Base-by-base conservation (phyloP, 2,888 invertebrate species). In the Rhamnusium bicolor region DNA sequence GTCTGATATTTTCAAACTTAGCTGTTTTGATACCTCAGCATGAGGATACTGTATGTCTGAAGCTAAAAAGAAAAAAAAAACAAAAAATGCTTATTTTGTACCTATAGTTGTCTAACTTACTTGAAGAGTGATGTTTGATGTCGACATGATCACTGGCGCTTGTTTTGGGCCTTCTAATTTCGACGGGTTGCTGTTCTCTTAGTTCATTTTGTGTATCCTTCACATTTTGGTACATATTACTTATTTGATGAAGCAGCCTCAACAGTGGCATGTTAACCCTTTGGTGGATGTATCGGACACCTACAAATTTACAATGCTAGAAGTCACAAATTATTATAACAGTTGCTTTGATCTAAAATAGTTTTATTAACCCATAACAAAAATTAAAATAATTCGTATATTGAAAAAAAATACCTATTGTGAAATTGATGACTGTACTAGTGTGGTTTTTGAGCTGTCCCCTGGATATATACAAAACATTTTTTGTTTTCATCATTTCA, bases 141-240 rank as follows among this genome's bases (percentile, higher is more conserved):
- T 89, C 89, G 0, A 87, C 84, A 19, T 89, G 88, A 77, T 87
- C 87, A 72, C 87, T 87, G 1, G 84, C 83, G 62, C 88, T 87
- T 0, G 87, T 87, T 80, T 88, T 88, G 1, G 87, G 83, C 82
- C 83, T 85, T 74, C 85, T 86, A 78, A 86, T 87, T 83, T 88
- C 88, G 1, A 85, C 85, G 0, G 90, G 82, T 63, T 90, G 92
- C 79, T 95, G 94, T 80, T 94, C 94, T 79, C 95, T 93, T 72
- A 98, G 90, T 84, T 98, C 98, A 81, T 94, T 93, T 85, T 97
- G 96, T 0, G 98, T 98, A 85, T 98, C 97, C 85, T 97, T 96
- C 1, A 98, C 97, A 87, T 98, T 98, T 88, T 97, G 97, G 88
- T 98, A 97, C 97, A 98, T 98, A 85, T 97, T 98, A 84, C 95